Base-by-base conservation (phyloP, 2,797 vertebrate species). In the Ambastaia sidthimunki region DNA sequence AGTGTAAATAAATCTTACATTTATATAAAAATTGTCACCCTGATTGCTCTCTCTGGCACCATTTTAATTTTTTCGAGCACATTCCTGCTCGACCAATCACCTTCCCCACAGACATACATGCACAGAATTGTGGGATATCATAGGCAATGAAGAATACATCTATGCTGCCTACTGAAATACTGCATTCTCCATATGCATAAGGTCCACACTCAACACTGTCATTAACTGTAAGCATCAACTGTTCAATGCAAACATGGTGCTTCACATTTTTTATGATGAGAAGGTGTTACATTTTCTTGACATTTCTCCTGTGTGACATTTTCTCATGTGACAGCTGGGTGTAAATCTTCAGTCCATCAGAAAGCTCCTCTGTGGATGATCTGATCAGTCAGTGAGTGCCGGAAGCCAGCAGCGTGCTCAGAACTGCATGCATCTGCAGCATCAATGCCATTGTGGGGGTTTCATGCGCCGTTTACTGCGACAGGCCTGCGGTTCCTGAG, bases 381-480 rank as follows among this genome's bases (percentile, higher is more conserved):
- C 28, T 37, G 7, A 65, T 66, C 60, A 23, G 65, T 67, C 34
- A 13, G 65, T 21, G 34, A 62, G 31, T 13, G 25, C 25, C 25
- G 21, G 16, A n/a, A 48, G 55, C 54, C 34, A 1, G 23, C 44
- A 0, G 18, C n/a, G 2, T 37, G 71, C 23, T 60, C 72, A 34
- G 18, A 63, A 52, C 47, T 3, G 21, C 63, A 15, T 55, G 63
- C 16, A n/a, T 54, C 21, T 21, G 7, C 63, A 13, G 3, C 7
- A 12, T 7, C 1, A 19, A 68, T 3, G 21, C 23, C 65, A 47
- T 18, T 2, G 54, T 23, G 67, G 67, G 57, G 55, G 37, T 62
- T 70, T 70, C 2, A 78, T 62, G 66, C 2, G 9, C 23, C 37
- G 76, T 62, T 78, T 70, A 62, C 41, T 62, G 55, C n/a, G 0